These are phyloP conservation scores for Pseudobourletiella spinata DNA, from an alignment of 1,140 invertebrate genomes.

Conservation along the genomic window DNA sequence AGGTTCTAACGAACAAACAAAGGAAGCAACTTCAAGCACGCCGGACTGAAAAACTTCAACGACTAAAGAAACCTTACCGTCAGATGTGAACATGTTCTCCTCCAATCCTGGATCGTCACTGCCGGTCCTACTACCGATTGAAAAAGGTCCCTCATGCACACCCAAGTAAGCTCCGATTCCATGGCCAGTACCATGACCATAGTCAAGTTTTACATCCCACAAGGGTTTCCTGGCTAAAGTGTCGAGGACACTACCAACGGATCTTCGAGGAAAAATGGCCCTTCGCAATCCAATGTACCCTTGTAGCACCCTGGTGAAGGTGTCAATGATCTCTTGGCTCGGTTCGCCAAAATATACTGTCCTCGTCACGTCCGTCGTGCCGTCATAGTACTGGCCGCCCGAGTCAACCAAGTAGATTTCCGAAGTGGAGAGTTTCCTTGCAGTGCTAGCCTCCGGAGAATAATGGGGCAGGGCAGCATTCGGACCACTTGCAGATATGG, in stretches of 20 bases:
- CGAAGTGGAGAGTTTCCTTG: slow-evolving; percentile 54
- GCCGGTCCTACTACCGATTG: slow-evolving; percentile 61
- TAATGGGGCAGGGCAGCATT: slow-evolving; percentile 91
- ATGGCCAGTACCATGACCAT: slow-evolving; percentile 93
- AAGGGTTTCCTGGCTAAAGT: slow-evolving; percentile 49
- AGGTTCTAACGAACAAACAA: slow-evolving; percentile 62
- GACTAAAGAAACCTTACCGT: slow-evolving; percentile 44
- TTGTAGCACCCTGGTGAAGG: slow-evolving; percentile 80
- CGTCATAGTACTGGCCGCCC: slow-evolving; percentile 52
- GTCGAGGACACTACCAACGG: slow-evolving; percentile 44
- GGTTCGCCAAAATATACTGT: slow-evolving; percentile 81
- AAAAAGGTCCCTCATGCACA: slow-evolving; percentile 88
- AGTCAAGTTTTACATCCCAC: slow-evolving; percentile 92
- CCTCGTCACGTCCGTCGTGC: slow-evolving; percentile 67
- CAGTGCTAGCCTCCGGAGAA: slow-evolving; percentile 61
- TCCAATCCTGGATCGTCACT: slow-evolving; percentile 71
- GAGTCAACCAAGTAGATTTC: slow-evolving; percentile 52
- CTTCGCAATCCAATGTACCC: slow-evolving; percentile 66
- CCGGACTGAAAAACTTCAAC: background rate
- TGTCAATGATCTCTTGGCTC: slow-evolving; percentile 60
- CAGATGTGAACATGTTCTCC: slow-evolving; percentile 83
- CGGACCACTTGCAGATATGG: slow-evolving; percentile 78
- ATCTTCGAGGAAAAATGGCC: slow-evolving; percentile 53
- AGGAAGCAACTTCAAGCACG: background rate
- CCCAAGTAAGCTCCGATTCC: slow-evolving; percentile 90